Evolutionary conservation across 2,113 vertebrate genomes (phyloP).

Genomic region (Carettochelys insculpta): DNA sequence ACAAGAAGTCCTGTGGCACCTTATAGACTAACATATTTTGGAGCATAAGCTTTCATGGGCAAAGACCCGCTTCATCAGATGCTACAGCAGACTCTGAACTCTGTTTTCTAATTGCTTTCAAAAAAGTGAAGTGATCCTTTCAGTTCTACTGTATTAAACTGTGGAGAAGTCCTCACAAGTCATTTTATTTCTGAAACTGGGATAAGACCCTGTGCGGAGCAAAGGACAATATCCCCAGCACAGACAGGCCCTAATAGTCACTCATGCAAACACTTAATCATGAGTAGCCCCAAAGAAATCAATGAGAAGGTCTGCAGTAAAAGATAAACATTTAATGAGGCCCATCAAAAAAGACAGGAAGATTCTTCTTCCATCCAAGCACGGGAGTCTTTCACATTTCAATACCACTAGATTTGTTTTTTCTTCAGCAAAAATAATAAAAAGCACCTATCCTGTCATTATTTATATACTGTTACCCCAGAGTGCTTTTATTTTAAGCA

Average conservation of each 20-base stretch:
- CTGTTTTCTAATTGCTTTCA: background rate
- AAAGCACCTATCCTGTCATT: background rate
- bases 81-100: background rate
- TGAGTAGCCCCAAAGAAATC: background rate
- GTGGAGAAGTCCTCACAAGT: background rate
- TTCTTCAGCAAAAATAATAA: background rate
- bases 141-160: background rate
- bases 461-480: background rate
- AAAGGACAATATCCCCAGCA: background rate
- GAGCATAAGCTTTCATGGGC: too few species aligned
- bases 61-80: too few species aligned
- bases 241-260: background rate
- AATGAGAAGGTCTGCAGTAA: background rate
- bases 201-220: background rate
- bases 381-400: background rate
- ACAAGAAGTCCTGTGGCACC: too few species aligned
- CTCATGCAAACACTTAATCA: background rate
- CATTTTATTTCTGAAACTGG: background rate
- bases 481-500: background rate
- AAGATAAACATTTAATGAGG: background rate
- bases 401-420: background rate
- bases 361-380: background rate
- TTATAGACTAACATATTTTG: too few species aligned
- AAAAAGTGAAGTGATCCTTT: background rate
- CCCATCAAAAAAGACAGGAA: background rate